These are phyloP conservation scores for Nothocercus julius DNA, from an alignment of 2,113 vertebrate species.

Conservation along the genomic window DNA sequence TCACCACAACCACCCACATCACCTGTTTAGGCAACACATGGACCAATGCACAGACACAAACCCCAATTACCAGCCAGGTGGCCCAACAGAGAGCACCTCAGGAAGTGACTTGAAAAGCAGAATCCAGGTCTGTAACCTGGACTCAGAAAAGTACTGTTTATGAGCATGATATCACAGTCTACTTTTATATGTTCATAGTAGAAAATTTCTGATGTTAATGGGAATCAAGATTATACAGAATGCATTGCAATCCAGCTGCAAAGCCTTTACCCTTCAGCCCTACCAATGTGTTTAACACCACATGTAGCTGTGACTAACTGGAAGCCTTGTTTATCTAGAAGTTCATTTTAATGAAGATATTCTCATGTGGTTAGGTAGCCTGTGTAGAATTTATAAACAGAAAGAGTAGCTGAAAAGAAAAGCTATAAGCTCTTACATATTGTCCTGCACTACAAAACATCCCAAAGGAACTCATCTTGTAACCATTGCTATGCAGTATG, in stretches of 20 bases:
- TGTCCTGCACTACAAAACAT: slow-evolving; percentile 51
- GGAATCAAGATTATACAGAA: neutral
- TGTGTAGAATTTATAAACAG: slow-evolving; percentile 43
- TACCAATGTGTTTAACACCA: neutral
- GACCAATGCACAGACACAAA: neutral
- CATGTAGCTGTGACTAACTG: neutral
- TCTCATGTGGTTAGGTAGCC: neutral
- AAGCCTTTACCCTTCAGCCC: neutral
- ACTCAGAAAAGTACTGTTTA: neutral
- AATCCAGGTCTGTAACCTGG: neutral
- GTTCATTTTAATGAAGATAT: slow-evolving; percentile 59
- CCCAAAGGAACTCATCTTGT: slow-evolving; percentile 21
- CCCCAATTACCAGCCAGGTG: too few relatives aligned
- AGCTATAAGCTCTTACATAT: slow-evolving; percentile 36
- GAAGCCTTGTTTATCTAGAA: slow-evolving; percentile 26
- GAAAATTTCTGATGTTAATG: neutral
- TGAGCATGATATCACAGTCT: neutral
- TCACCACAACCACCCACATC: accelerated
- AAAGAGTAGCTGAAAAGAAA: slow-evolving; percentile 57
- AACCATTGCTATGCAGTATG: slow-evolving; percentile 52
- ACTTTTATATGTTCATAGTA: neutral
- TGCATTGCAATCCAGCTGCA: neutral
- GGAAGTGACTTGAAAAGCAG: neutral
- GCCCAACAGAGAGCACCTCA: neutral
- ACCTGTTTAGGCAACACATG: too few relatives aligned